phyloP scores from a whole-genome alignment of 2,113 vertebrate species.

The Tachysurus fulvidraco region DNA sequence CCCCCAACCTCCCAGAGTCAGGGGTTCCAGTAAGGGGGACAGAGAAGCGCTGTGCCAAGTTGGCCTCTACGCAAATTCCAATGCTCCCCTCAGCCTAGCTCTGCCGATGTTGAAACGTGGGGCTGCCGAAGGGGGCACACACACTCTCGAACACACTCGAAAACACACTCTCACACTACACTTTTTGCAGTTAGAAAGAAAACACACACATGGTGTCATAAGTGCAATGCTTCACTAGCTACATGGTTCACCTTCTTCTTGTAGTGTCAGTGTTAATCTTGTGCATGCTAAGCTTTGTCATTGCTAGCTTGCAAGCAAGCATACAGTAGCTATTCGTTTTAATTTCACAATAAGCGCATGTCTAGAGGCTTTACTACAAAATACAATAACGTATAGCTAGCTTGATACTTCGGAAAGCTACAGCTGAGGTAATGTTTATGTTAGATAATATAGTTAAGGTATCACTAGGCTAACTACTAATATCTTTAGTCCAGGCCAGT shows the following conservation, averaged over 20 bases:
- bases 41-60: conserved; percentile 70
- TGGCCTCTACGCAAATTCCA: conserved; percentile 77
- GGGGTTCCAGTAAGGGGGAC: conserved; percentile 49
- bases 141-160: conserved; percentile 58
- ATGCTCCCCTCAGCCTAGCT: conserved; percentile 66
- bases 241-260: neutral
- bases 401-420: neutral
- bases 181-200: conserved; percentile 19
- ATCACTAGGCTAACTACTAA: neutral
- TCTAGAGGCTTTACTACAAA: neutral
- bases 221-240: neutral
- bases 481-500: neutral
- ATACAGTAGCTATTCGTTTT: neutral
- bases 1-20: conserved; percentile 16
- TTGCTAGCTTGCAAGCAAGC: neutral
- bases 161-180: conserved; percentile 51
- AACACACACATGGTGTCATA: conserved; percentile 12
- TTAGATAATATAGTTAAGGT: neutral
- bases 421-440: neutral
- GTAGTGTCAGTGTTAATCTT: neutral
- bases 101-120: conserved; percentile 62
- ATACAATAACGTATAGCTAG: neutral
- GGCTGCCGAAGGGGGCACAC: conserved; percentile 71
- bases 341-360: neutral
- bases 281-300: neutral